phyloP scores from a whole-genome alignment of 2,113 vertebrate genomes.

The Hyla sarda region DNA sequence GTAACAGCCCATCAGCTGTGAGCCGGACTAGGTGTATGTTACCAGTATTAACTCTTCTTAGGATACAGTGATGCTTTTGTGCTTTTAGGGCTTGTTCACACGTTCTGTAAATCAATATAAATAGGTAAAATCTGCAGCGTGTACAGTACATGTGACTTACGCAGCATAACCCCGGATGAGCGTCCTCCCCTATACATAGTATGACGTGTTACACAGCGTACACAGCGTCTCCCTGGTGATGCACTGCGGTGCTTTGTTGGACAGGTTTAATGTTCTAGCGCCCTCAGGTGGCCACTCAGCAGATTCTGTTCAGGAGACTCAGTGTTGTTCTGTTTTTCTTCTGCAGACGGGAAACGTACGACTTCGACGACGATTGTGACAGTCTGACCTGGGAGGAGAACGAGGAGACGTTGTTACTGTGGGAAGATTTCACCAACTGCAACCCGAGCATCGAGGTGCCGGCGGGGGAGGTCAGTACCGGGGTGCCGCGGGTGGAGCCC shows the following conservation, averaged over 20 bases:
- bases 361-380: conserved; percentile 94
- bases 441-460: conserved; percentile 78
- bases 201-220: no score
- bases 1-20: background rate
- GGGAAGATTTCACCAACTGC: conserved; percentile 97
- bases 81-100: no score
- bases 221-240: background rate
- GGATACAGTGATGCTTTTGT: no score
- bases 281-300: conserved; percentile 13
- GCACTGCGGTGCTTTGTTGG: background rate
- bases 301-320: background rate
- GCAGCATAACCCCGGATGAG: no score
- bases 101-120: no score
- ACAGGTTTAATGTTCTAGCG: background rate
- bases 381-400: conserved; percentile 98
- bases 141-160: no score
- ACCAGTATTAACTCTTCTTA: no score
- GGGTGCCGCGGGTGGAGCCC: background rate
- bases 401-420: conserved; percentile 91
- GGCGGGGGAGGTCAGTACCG: conserved; percentile 69
- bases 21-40: background rate
- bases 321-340: background rate
- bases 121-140: no score
- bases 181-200: no score
- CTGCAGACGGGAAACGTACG: conserved; percentile 89